Evolutionary conservation across 2,888 invertebrate species (phyloP), one percentile per base, ranked within the genome.

Genomic region (Heliconius charithonia): DNA sequence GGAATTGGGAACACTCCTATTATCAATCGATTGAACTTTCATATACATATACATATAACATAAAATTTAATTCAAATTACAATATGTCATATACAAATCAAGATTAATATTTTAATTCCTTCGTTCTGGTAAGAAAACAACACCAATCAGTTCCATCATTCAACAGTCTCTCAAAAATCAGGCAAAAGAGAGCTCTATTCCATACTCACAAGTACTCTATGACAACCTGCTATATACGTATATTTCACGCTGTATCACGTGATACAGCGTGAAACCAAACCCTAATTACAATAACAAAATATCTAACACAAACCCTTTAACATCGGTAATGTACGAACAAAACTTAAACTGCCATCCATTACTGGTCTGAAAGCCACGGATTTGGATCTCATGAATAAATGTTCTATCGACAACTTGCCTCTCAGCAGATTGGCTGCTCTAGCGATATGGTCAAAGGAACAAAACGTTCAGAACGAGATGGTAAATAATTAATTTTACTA

Each of bases 401-500:
- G 81, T 77, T 83, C 83, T 83, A 90, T 89, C 89, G 89, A 89
- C 88, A 91, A 92, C 88, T 90, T 89, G 84, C 86, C 92, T 92
- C 87, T 92, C 87, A 89, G 83, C 86, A 87, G 89, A 92, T 92
- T 93, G 92, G 87, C 89, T 88, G 90, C 91, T 83, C 84, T 82
- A 85, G 83, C 85, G 85, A 84, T 85, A 87, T 89, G 93, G 94
- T 93, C 93, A 93, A 93, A 93, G 90, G 88, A 89, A 90, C 92
- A 89, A 92, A 82, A 91, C 90, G 86, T 88, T 81, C 83, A 85
- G 87, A 86, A 87, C 86, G 83, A 87, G 89, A 91, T 86, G 91
- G 90, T 93, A 90, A 93, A 94, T 95, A 93, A 95, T 95, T 94
- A 94, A 95, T 94, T 92, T 91, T 88, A 89, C 92, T 94, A 95